A percentile compares a stretch with the other conserved stretches of the same genome.
Conservation (phyloP, 1,140 invertebrate genomes). For the Eriocheir sinensis region DNA sequence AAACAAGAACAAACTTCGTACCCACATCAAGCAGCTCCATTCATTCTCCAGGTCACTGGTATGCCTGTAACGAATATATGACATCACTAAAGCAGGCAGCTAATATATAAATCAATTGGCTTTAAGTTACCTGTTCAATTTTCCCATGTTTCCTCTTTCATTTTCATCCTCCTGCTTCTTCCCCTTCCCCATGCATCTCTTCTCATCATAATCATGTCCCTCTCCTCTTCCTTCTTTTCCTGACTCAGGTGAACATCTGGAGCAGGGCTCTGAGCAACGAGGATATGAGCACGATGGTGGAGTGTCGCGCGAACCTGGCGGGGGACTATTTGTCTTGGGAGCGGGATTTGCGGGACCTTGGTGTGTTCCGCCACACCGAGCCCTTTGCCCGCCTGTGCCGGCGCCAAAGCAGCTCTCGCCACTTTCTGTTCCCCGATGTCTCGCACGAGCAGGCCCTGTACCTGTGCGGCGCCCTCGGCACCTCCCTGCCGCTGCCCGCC, state of each 20-base stretch:
- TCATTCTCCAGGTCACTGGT: too few species aligned
- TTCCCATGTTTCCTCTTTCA: neutral
- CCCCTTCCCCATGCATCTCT: too few species aligned
- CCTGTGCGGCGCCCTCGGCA: neutral
- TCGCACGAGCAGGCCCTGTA: neutral
- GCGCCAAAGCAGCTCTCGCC: neutral
- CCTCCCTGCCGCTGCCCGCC: neutral
- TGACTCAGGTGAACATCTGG: constrained; percentile 47
- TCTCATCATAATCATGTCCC: too few species aligned
- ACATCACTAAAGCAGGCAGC: neutral
- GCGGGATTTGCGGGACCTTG: neutral
- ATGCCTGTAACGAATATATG: too few species aligned
- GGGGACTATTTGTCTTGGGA: constrained; percentile 32
- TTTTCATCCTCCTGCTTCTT: neutral
- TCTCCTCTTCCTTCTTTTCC: neutral
- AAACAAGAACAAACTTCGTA: too few species aligned
- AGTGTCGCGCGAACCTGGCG: neutral
- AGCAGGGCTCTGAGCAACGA: neutral
- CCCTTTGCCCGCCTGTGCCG: neutral
- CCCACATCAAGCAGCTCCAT: too few species aligned
- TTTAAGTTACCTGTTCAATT: neutral
- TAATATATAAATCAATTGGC: neutral
- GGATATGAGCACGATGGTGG: neutral
- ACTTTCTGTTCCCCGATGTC: neutral
- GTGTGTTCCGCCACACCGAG: neutral